phyloP scores from a whole-genome alignment of 2,797 vertebrate genomes.

The Clangula hyemalis region DNA sequence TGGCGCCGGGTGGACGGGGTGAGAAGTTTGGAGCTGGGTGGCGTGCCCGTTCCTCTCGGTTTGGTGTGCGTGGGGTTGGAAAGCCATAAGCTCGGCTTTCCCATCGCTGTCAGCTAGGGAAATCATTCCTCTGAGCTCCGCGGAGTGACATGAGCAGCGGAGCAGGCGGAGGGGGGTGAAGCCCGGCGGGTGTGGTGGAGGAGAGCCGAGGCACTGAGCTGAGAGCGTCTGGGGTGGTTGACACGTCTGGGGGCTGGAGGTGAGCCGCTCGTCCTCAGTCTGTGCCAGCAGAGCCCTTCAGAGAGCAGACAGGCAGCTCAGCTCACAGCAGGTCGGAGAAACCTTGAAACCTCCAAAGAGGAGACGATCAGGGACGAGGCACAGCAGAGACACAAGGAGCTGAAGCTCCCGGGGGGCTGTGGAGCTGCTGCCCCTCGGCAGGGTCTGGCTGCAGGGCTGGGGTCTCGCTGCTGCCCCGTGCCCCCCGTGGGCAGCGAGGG shows the following conservation, averaged over 20 bases:
- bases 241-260: background rate
- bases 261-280: background rate
- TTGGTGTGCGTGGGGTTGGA: background rate
- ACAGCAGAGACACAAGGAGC: background rate
- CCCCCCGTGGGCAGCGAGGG: background rate
- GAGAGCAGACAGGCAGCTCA: background rate
- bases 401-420: background rate
- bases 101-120: background rate
- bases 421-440: background rate
- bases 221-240: background rate
- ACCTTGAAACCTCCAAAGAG: background rate
- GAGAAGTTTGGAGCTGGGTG: background rate
- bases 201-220: background rate
- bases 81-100: background rate
- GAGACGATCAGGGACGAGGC: background rate
- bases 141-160: background rate
- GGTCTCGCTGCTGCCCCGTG: background rate
- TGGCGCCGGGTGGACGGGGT: background rate
- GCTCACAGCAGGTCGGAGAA: background rate
- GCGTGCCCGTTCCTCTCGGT: background rate
- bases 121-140: background rate
- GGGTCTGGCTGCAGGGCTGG: background rate
- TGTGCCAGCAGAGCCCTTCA: background rate
- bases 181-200: background rate
- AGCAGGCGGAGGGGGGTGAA: background rate